Base-by-base conservation (phyloP, 2,888 invertebrate species). In the Theodoxus fluviatilis region DNA sequence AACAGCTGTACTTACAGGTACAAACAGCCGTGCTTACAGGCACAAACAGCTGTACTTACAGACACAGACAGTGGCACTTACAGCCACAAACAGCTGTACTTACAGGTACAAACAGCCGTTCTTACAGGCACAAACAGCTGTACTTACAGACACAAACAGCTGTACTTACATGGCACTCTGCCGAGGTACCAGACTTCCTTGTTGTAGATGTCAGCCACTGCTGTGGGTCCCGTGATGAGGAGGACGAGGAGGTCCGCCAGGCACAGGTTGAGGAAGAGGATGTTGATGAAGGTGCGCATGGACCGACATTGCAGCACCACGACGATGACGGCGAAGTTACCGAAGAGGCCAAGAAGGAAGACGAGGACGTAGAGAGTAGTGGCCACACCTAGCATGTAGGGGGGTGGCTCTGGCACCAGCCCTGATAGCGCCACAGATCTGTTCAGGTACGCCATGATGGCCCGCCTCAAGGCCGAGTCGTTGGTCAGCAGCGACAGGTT, bases 131-230 rank as follows among this genome's bases (percentile, higher is more conserved):
- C n/a, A n/a, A n/a, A n/a, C n/a, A n/a, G n/a, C n/a, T n/a, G n/a
- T n/a, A n/a, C n/a, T n/a, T n/a, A n/a, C n/a, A n/a, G n/a, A n/a
- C n/a, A n/a, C 28, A 43, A 1, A 66, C 4, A 47, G 1, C 15
- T 12, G 38, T 77, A 94, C 96, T 95, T 90, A 96, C 96, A 96
- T 91, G 96, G 92, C 86, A 93, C 92, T 84, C 93, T 92, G 63
- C 96, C 96, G 71, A 96, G 91, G 77, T 94, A 92, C 96, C 96
- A 96, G 1, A 94, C 93, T 87, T 96, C 94, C 12, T 92, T 92
- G 18, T 94, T 93, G 87, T 95, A 94, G 67, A 96, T 93, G 87
- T 96, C 96, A 25, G 96, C 94, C 52, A 96, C 90, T 40, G 95
- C 94, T 1, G 96, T 94, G 9, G 96, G 96, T 72, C 96, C 95